Evolutionary conservation across 2,113 vertebrate genomes (phyloP).

Genomic region (Pelecanoides urinatrix): DNA sequence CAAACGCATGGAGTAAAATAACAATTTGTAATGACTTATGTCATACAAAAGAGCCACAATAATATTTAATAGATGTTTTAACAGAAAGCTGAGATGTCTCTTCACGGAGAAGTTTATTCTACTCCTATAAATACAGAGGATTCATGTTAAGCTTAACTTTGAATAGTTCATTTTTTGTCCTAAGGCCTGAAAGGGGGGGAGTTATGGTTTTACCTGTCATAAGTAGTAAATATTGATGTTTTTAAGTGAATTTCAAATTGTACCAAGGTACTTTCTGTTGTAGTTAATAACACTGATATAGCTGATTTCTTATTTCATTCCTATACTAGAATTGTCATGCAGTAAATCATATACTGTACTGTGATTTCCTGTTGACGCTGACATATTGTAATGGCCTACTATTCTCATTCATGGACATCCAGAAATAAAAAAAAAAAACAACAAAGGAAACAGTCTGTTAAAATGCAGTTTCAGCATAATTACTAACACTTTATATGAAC

Average conservation of each 20-base stretch:
- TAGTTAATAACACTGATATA: neutral
- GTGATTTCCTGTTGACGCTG: neutral
- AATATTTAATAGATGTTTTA: neutral
- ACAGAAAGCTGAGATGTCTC: neutral
- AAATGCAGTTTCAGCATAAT: conserved; percentile 17
- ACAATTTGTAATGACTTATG: neutral
- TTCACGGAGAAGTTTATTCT: neutral
- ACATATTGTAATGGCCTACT: neutral
- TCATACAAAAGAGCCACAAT: neutral
- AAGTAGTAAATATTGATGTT: neutral
- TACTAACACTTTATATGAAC: neutral
- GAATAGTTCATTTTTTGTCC: neutral
- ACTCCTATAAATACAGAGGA: neutral
- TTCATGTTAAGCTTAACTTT: neutral
- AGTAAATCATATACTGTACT: neutral
- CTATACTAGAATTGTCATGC: neutral
- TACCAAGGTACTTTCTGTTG: neutral
- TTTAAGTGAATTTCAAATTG: neutral
- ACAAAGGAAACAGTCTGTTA: neutral
- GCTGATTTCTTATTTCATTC: neutral
- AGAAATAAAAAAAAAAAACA: conserved; percentile 28
- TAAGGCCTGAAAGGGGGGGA: neutral
- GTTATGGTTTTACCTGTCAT: neutral
- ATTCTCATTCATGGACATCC: neutral
- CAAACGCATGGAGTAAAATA: neutral